Evolutionary conservation across 2,888 invertebrate species (phyloP).

Genomic region (Plebejus argus): DNA sequence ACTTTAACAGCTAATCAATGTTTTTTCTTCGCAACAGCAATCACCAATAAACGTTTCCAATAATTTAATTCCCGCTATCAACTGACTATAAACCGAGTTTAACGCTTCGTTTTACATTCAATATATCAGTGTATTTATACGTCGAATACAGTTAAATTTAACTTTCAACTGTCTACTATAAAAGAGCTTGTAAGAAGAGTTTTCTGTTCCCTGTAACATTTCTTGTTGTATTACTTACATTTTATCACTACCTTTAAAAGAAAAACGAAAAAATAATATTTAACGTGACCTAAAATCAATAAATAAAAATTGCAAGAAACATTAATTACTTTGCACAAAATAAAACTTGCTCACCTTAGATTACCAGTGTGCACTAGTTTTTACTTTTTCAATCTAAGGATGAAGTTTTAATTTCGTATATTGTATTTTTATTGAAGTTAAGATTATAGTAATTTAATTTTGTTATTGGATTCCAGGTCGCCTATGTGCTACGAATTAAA

Average conservation of each 20-base stretch:
- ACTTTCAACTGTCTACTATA: background rate
- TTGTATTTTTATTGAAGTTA: background rate
- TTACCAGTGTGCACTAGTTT: background rate
- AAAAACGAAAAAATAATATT: no score
- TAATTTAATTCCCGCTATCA: conserved; percentile 34
- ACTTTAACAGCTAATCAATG: background rate
- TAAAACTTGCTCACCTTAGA: no score
- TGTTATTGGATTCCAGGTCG: no score
- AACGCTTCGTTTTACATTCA: conserved; percentile 40
- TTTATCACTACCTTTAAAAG: no score
- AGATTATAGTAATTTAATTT: background rate
- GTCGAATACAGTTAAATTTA: background rate
- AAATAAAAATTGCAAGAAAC: no score
- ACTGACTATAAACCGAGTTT: conserved; percentile 38
- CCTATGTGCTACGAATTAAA: no score
- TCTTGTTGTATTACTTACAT: no score
- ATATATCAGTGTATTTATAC: conserved; percentile 30
- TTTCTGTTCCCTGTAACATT: no score
- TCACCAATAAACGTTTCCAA: conserved; percentile 5
- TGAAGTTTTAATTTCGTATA: background rate
- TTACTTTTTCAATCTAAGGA: background rate
- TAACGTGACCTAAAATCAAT: no score
- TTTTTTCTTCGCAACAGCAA: background rate
- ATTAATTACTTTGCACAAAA: no score
- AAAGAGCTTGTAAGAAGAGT: no score